Base-by-base conservation (phyloP, 2,888 invertebrate species). In the Sinotaia quadrata region DNA sequence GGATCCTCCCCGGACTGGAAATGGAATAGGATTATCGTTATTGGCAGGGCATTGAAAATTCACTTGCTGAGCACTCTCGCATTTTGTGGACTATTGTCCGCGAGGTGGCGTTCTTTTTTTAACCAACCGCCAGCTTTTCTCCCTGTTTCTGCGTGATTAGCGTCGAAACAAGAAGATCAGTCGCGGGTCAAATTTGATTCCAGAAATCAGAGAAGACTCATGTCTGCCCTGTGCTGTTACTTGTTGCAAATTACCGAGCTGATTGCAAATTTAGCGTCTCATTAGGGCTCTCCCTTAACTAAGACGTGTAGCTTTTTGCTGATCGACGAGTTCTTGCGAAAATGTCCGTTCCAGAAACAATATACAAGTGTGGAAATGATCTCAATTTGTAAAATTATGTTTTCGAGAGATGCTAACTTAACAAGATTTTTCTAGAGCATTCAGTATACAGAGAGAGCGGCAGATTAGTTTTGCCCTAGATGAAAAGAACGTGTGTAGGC, bases 21-120 rank as follows among this genome's bases (percentile, higher is more conserved):
- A 36, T 24, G 63, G 63, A 63, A 63, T 63, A 52, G 41, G 63
- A 37, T 63, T 63, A 63, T 51, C 63, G 52, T 34, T 54, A 63
- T 54, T 51, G 63, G 41, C 37, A 37, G 34, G 15, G 63, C 52
- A 63, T 63, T 36, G 36, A 5, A 54, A 63, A 54, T 54, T 33
- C 62, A 12, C 36, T 24, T 12, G 47, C 8, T 24, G 47, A n/a
- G n/a, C n/a, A n/a, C n/a, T n/a, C n/a, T n/a, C n/a, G n/a, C n/a
- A n/a, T n/a, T n/a, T n/a, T n/a, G n/a, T n/a, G n/a, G n/a, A 5
- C 47, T 47, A 18, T 47, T 47, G 47, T 47, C 12, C 47, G 7
- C 12, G 24, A 21, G 47, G 21, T n/a, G n/a, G n/a, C n/a, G n/a
- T n/a, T n/a, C n/a, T n/a, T n/a, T n/a, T n/a, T 47, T n/a, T 21